Conservation (phyloP, 2,888 invertebrate species). For the Trissolcus japonicus region DNA sequence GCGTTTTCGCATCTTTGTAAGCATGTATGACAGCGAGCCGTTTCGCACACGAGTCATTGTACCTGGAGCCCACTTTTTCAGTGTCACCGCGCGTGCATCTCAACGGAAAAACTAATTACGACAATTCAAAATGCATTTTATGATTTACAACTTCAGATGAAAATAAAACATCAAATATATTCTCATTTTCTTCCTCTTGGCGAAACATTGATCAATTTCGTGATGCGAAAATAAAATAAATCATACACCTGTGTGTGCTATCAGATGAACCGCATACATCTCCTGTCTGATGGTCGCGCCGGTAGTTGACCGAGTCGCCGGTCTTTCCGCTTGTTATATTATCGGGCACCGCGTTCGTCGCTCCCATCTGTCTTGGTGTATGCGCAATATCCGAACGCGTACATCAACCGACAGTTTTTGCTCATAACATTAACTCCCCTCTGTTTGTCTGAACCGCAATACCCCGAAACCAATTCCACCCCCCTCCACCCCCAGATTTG, state of each 20-base stretch:
- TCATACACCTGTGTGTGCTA: constrained; percentile 27
- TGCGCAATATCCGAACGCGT: constrained; percentile 36
- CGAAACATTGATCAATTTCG: constrained; percentile 8
- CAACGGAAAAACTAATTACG: constrained; percentile 34
- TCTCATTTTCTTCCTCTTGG: neutral
- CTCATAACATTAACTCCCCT: neutral
- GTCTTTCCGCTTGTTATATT: constrained; percentile 42
- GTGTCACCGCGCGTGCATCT: constrained; percentile 17
- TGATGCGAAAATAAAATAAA: constrained; percentile 14
- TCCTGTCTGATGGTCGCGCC: constrained; percentile 10
- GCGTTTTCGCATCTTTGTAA: constrained; percentile 49
- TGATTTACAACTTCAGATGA: constrained; percentile 9
- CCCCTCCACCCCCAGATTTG: neutral
- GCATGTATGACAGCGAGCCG: constrained; percentile 35
- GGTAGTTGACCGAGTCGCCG: constrained; percentile 16
- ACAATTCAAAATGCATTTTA: constrained; percentile 5
- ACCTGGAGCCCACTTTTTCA: constrained; percentile 9
- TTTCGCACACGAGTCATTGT: constrained; percentile 42
- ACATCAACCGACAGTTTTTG: constrained; percentile 25
- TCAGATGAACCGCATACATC: constrained; percentile 36
- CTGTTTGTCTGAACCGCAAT: neutral
- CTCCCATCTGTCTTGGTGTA: constrained; percentile 39
- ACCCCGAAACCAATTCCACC: too few relatives aligned
- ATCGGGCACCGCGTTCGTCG: constrained; percentile 36
- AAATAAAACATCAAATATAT: neutral